Evolutionary conservation across 1,140 invertebrate species (phyloP), one percentile per base, ranked within the genome.

Genomic region (Limonius californicus): DNA sequence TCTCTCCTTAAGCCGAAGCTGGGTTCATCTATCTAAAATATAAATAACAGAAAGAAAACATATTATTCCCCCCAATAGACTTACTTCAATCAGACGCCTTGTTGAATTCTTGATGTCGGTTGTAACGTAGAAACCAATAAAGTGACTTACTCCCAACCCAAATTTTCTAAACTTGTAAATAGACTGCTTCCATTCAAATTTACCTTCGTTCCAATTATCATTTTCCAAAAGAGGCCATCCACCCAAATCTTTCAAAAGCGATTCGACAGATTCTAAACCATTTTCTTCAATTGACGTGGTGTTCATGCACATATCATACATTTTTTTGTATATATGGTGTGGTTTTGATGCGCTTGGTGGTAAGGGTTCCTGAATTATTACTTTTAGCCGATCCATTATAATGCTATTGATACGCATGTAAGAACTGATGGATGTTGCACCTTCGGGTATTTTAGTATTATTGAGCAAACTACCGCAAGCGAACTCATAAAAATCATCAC

Each of bases 161-260:
- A 81, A 76, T 32, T 79, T 76, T 11, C 88, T 81, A 77, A 91
- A 92, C 56, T 83, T 87, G 77, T 89, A 91, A 7, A 92, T 85
- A 9, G 85, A 86, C 56, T 91, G 81, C 67, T 86, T 86, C 92
- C 91, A 95, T 27, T 85, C 81, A 30, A 64, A 67, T 23, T 73
- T 71, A 0, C 78, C 73, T 42, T 83, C 83, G 62, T 88, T 81
- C 93, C 92, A 95, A n/a, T 59, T 55, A 32, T 75, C 68, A 0
- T 78, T 78, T 60, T 81, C 78, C 1, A 84, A 65, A 4, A 83
- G 80, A 0, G 84, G 84, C 84, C 83, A 86, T 1, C 83, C 83
- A 14, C 83, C 84, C n/a, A 85, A 68, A 55, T 76, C 67, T 32
- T 75, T 69, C n/a, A 85, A 15, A 45, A 45, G 3, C 14, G 2